phyloP scores from a whole-genome alignment of 2,113 vertebrate species.

The Pseudorectes ferrugineus region DNA sequence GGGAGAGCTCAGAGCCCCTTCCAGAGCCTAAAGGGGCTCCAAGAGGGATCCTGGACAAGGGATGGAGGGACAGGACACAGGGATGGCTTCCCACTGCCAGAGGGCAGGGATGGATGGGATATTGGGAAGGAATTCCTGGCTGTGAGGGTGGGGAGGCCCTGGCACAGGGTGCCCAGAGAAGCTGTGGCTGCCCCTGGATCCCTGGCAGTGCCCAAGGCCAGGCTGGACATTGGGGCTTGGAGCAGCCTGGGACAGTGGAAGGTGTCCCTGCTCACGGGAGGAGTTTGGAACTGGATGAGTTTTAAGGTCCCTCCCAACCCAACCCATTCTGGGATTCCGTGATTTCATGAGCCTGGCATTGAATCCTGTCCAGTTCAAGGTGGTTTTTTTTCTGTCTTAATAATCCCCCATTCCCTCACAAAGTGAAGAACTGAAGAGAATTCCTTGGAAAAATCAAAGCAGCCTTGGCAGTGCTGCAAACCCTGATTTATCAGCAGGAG shows the following conservation, averaged over 20 bases:
- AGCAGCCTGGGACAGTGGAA: background rate
- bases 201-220: background rate
- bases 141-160: background rate
- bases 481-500: background rate
- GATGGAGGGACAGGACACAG: background rate
- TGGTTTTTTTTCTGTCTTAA: background rate
- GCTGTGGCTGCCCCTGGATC: background rate
- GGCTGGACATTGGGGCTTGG: background rate
- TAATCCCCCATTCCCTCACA: background rate
- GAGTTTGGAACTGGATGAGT: too few species aligned
- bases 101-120: background rate
- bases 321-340: background rate
- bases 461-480: background rate
- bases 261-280: background rate
- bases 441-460: background rate
- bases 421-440: background rate
- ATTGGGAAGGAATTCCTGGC: background rate
- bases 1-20: background rate
- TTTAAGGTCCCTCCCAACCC: background rate
- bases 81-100: background rate
- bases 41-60: background rate
- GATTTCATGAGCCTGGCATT: background rate
- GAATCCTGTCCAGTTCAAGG: background rate
- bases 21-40: accelerated
- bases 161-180: background rate